A percentile compares a stretch with the other conserved stretches of the same genome.
Evolutionary conservation across 2,797 vertebrate species (phyloP).

Genomic region (Sardinella longiceps): DNA sequence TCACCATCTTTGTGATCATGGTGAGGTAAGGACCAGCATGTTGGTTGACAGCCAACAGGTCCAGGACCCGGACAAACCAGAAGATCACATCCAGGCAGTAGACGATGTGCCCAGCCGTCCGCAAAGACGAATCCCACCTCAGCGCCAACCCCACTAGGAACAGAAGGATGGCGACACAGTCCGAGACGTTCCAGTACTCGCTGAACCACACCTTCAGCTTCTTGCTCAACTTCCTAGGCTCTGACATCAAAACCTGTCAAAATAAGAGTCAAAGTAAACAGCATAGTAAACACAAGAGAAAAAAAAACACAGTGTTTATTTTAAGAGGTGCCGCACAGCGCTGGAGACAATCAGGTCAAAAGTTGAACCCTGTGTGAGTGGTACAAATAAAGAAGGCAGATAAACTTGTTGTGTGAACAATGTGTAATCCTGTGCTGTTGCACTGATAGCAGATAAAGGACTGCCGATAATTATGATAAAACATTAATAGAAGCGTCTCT

Average conservation of each 20-base stretch:
- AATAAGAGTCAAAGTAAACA: background rate
- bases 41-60: conserved; percentile 94
- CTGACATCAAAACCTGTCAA: conserved; percentile 86
- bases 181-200: conserved; percentile 97
- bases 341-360: background rate
- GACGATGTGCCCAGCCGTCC: conserved; percentile 80
- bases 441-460: background rate
- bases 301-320: background rate
- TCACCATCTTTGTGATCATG: conserved; percentile 98
- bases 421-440: background rate
- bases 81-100: conserved; percentile 98
- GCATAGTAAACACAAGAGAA: background rate
- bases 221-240: conserved; percentile 87
- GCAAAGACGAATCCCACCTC: conserved; percentile 78
- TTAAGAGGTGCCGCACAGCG: background rate
- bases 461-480: background rate
- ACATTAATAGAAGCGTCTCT: background rate
- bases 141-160: conserved; percentile 85
- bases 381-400: background rate
- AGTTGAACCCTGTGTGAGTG: background rate
- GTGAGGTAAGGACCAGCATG: conserved; percentile 94
- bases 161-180: conserved; percentile 86
- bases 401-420: conserved; percentile 5
- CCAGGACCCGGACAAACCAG: conserved; percentile 91
- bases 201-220: conserved; percentile 96